A percentile compares a stretch with the other conserved stretches of the same genome.
phyloP scores from a whole-genome alignment of 2,113 vertebrate species.

The Dromaius novaehollandiae region DNA sequence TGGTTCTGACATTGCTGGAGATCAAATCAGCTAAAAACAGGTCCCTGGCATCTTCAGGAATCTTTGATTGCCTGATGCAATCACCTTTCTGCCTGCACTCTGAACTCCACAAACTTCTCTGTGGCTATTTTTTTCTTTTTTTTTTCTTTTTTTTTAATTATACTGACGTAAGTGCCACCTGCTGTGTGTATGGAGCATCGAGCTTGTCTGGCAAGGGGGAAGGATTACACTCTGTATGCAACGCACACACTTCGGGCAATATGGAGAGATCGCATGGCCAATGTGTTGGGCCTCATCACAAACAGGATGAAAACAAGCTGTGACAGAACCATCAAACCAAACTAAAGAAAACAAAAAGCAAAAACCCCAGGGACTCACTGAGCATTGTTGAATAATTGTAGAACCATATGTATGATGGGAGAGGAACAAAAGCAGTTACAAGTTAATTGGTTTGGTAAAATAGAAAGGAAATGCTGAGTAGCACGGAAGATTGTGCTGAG shows the following conservation, averaged over 20 bases:
- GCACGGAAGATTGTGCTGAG: background rate
- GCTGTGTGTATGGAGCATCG: background rate
- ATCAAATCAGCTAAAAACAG: background rate
- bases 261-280: fast-evolving
- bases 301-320: background rate
- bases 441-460: background rate
- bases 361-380: background rate
- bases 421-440: background rate
- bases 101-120: background rate
- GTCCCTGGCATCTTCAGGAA: background rate
- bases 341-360: background rate
- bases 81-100: fast-evolving
- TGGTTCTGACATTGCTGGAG: background rate
- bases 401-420: background rate
- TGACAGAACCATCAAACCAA: background rate
- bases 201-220: background rate
- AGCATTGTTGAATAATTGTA: background rate
- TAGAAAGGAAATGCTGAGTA: background rate
- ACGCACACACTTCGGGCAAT: fast-evolving
- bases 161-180: background rate
- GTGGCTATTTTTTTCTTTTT: background rate
- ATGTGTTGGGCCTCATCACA: fast-evolving
- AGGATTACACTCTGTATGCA: background rate
- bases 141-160: background rate
- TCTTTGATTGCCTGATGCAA: background rate